Evolutionary conservation across 2,797 vertebrate genomes (phyloP).

Genomic region (Epinephelus malabaricus): DNA sequence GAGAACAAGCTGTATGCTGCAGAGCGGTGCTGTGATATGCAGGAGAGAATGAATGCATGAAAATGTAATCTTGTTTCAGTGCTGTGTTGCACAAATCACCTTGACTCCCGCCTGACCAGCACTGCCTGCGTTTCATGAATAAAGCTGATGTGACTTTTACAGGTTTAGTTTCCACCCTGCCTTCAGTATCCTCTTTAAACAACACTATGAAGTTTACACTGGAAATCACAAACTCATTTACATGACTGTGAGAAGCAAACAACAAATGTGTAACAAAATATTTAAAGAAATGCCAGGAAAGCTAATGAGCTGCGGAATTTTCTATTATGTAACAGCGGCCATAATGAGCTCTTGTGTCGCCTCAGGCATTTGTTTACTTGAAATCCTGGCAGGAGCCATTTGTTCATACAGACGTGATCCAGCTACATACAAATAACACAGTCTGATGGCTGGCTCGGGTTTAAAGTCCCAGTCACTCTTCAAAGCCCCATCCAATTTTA

Average conservation of each 20-base stretch:
- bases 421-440: conserved; percentile 12
- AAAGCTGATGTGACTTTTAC: neutral
- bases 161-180: neutral
- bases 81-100: neutral
- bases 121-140: neutral
- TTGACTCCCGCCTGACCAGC: neutral
- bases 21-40: neutral
- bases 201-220: neutral
- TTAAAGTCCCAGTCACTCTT: conserved; percentile 2
- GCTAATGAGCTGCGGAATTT: conserved; percentile 30
- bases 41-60: neutral
- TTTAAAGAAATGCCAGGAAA: conserved; percentile 33
- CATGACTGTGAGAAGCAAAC: conserved; percentile 14
- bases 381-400: conserved; percentile 26
- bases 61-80: conserved; percentile 10
- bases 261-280: conserved; percentile 8
- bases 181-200: neutral
- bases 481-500: neutral
- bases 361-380: conserved; percentile 64
- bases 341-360: conserved; percentile 40
- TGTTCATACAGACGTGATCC: conserved; percentile 23
- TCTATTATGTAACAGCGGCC: conserved; percentile 41
- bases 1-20: neutral
- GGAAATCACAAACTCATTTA: conserved; percentile 18
- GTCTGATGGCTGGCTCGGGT: neutral